Percentiles rank a stretch among this genome's conserved stretches.
phyloP scores from a whole-genome alignment of 2,888 invertebrate species.

The Lepidocyrtinus sp. region DNA sequence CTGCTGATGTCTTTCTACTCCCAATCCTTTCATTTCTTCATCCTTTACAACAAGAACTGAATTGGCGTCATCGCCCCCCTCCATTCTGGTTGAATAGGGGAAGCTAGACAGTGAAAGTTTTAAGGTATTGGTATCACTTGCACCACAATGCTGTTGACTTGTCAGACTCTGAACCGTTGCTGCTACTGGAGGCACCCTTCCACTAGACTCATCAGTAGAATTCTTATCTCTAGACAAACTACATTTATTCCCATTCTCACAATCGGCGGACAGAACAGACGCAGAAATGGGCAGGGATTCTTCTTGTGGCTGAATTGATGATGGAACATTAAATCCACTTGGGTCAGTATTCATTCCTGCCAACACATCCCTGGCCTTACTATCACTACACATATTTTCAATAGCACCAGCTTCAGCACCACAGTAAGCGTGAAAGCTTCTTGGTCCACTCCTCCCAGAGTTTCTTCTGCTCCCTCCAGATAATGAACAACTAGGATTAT shows the following conservation, averaged over 20 bases:
- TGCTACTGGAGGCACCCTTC: slow-evolving; percentile 29
- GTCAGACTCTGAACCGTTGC: slow-evolving; percentile 7
- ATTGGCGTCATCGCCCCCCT: slow-evolving; percentile 28
- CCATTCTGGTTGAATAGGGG: slow-evolving; percentile 28
- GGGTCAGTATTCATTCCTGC: background rate
- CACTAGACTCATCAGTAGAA: slow-evolving; percentile 12
- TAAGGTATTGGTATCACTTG: slow-evolving; percentile 58
- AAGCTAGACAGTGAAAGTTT: slow-evolving; percentile 56
- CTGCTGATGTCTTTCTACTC: slow-evolving; percentile 28
- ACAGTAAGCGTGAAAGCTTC: slow-evolving; percentile 59
- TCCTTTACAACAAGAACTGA: slow-evolving; percentile 45
- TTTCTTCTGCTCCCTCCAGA: slow-evolving; percentile 47
- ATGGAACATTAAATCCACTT: background rate
- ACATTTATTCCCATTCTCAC: slow-evolving; percentile 52
- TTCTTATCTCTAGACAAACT: slow-evolving; percentile 12
- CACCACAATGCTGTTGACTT: slow-evolving; percentile 30
- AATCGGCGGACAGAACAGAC: slow-evolving; percentile 41
- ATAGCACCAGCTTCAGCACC: slow-evolving; percentile 60
- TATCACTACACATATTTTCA: slow-evolving; percentile 47
- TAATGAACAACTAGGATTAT: slow-evolving; percentile 58
- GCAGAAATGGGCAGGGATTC: slow-evolving; percentile 11
- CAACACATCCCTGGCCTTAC: background rate
- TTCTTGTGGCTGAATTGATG: slow-evolving; percentile 7
- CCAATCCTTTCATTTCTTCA: slow-evolving; percentile 56
- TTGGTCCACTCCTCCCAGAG: slow-evolving; percentile 52